phyloP scores from a whole-genome alignment of 2,113 vertebrate species.

The Mellivora capensis region DNA sequence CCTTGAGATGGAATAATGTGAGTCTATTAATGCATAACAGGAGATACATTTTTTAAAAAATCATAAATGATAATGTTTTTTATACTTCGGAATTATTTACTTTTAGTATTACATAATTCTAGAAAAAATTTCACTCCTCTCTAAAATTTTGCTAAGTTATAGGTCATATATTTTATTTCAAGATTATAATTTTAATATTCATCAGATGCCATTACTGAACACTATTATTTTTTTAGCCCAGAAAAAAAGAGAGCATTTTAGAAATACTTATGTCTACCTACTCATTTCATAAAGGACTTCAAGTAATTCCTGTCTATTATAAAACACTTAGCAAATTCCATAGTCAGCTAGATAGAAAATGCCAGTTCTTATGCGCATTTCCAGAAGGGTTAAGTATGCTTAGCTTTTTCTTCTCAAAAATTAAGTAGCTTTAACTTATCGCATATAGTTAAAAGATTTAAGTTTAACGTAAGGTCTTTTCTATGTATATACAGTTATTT shows the following conservation, averaged over 20 bases:
- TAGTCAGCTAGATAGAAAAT: not conserved
- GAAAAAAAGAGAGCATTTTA: not conserved
- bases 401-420: slow-evolving; percentile 9
- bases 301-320: not conserved
- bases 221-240: not conserved
- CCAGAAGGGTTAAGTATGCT: not conserved
- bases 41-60: not conserved
- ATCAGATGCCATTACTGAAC: not conserved
- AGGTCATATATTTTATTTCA: not conserved
- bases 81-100: not conserved
- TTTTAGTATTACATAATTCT: not conserved
- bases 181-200: slow-evolving; percentile 1
- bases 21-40: not conserved
- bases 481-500: not conserved
- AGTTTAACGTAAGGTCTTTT: not conserved
- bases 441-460: not conserved
- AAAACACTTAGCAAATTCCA: not conserved
- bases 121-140: not conserved
- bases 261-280: not conserved
- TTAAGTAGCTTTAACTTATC: not conserved
- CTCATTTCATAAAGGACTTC: not conserved
- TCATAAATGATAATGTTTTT: not conserved
- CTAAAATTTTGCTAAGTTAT: not conserved
- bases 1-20: not conserved
- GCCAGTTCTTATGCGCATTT: not conserved